Conservation (phyloP, 2,113 vertebrate species). For the Lota lota region DNA sequence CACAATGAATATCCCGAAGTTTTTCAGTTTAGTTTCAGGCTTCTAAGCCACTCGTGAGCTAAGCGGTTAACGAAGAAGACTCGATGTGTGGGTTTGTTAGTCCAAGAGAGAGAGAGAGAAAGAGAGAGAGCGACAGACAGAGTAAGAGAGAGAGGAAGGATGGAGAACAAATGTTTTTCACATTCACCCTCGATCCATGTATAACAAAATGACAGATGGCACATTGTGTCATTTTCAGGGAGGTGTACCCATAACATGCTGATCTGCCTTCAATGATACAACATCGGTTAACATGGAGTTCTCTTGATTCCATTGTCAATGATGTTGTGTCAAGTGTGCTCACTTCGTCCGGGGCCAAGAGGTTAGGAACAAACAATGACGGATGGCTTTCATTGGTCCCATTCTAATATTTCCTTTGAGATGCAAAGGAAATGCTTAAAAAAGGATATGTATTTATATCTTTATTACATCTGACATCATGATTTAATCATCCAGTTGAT, state of each 20-base stretch:
- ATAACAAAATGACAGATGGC: constrained; percentile 66
- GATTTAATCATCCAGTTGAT: no score
- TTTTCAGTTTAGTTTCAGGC: constrained; percentile 69
- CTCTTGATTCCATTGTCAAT: constrained; percentile 60
- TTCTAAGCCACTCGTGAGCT: constrained; percentile 65
- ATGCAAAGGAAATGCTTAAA: no score
- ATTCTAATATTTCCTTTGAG: no score
- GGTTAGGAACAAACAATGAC: constrained; percentile 39
- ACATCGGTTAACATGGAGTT: constrained; percentile 57
- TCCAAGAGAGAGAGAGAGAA: constrained; percentile 9
- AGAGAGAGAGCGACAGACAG: background rate
- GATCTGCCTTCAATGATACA: constrained; percentile 53
- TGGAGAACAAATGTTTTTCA: no score
- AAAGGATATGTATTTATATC: no score
- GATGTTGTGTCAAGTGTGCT: constrained; percentile 50
- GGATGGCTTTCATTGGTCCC: constrained; percentile 19
- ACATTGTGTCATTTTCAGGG: constrained; percentile 60
- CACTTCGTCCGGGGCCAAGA: constrained; percentile 37
- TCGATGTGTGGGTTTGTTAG: no score
- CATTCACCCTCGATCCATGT: no score
- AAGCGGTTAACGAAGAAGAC: constrained; percentile 65
- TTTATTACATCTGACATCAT: no score
- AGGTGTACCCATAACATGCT: constrained; percentile 64
- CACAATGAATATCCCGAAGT: constrained; percentile 76
- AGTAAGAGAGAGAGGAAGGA: no score